phyloP scores from a whole-genome alignment of 2,888 invertebrate genomes.

The Acholoe squamosa region DNA sequence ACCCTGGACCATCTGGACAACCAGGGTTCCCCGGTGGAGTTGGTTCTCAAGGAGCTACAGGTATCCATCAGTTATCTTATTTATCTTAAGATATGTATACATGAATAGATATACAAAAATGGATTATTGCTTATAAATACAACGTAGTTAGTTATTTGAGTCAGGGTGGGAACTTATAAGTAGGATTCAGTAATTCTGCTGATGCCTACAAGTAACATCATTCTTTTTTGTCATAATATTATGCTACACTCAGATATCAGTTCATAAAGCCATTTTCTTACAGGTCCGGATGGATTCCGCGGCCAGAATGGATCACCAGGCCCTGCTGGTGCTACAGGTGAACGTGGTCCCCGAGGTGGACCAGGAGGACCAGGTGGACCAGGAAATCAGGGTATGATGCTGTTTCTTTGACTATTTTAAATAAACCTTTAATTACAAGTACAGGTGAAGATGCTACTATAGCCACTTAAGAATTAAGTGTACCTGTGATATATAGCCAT shows the following conservation, averaged over 20 bases:
- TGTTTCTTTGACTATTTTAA: not conserved
- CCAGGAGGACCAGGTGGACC: slow-evolving; percentile 16
- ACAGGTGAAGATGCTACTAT: not conserved
- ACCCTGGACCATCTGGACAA: not conserved
- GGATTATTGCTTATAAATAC: not conserved
- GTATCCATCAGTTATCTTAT: not conserved
- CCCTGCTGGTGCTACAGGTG: slow-evolving; percentile 41
- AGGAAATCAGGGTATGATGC: not conserved
- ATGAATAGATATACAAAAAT: not conserved
- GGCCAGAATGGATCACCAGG: slow-evolving; percentile 50
- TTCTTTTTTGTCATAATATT: no score
- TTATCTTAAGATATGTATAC: not conserved
- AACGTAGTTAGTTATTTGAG: no score
- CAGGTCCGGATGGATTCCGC: slow-evolving; percentile 50
- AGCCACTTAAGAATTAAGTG: not conserved
- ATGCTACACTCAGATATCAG: no score
- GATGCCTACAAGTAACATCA: no score
- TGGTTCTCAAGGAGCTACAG: not conserved
- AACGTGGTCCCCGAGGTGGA: slow-evolving; percentile 1
- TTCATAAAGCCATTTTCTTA: no score
- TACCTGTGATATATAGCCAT: no score
- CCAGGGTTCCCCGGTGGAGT: slow-evolving; percentile 30
- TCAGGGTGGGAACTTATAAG: no score
- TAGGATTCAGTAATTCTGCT: no score
- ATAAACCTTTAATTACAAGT: not conserved